A percentile compares a stretch with the other conserved stretches of the same genome.
Evolutionary conservation across 2,888 invertebrate species (phyloP).

Genomic region (Aradus depressus): DNA sequence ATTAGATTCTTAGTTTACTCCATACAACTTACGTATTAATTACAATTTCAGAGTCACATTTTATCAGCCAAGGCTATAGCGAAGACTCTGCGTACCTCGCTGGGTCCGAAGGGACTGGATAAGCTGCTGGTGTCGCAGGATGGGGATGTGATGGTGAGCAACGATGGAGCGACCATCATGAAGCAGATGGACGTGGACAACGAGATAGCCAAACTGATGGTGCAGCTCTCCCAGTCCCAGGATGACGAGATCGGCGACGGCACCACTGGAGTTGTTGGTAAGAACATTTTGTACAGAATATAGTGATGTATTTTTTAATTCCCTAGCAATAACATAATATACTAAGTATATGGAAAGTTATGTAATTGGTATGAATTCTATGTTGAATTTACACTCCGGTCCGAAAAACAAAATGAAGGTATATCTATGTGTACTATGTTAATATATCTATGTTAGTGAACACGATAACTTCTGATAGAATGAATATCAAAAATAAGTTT

Average conservation of each 20-base stretch:
- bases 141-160: constrained; percentile 43
- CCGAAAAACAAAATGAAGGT: no score
- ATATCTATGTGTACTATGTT: no score
- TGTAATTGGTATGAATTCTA: no score
- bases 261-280: constrained; percentile 91
- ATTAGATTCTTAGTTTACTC: no score
- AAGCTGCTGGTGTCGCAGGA: constrained; percentile 96
- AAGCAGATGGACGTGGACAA: constrained; percentile 99
- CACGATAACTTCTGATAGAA: no score
- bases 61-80: constrained; percentile 91
- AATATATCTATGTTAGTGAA: no score
- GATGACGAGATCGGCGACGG: constrained; percentile 99
- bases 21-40: constrained; percentile 8
- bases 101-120: constrained; percentile 95
- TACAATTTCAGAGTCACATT: constrained; percentile 78
- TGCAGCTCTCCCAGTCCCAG: constrained; percentile 95
- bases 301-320: no score
- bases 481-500: no score
- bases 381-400: background rate
- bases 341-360: no score
- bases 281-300: no score
- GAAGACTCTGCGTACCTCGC: constrained; percentile 75
- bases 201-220: constrained; percentile 95
- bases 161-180: constrained; percentile 30
- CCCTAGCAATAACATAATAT: background rate